These are phyloP conservation scores for Drosophila seclusa DNA, from an alignment of 2,888 invertebrate species.

Conservation along the genomic window DNA sequence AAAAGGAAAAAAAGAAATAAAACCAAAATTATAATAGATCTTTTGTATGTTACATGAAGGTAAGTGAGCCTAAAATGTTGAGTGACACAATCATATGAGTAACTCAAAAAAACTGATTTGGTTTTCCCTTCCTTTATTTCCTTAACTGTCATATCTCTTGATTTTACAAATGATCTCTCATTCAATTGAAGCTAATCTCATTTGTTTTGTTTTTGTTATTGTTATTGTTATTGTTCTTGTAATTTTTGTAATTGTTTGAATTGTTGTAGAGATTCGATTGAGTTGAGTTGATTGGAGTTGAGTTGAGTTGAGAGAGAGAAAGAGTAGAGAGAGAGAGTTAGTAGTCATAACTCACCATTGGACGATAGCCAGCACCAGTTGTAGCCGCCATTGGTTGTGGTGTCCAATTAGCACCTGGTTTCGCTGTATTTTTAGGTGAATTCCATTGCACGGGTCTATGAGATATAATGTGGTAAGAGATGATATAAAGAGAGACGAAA, in stretches of 20 bases:
- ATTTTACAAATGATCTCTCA: constrained; percentile 27
- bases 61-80: constrained; percentile 53
- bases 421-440: constrained; percentile 94
- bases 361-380: constrained; percentile 93
- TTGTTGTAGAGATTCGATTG: constrained; percentile 28
- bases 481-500: constrained; percentile 74
- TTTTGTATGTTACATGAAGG: constrained; percentile 48
- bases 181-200: constrained; percentile 21
- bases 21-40: constrained; percentile 22
- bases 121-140: constrained; percentile 11
- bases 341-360: constrained; percentile 89
- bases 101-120: not conserved
- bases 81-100: constrained; percentile 55
- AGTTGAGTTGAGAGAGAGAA: constrained; percentile 36
- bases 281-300: constrained; percentile 37
- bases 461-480: constrained; percentile 81
- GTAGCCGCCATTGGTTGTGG: constrained; percentile 96
- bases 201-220: constrained; percentile 29
- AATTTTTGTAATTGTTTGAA: constrained; percentile 48
- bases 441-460: constrained; percentile 95
- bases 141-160: constrained; percentile 24
- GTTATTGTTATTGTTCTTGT: constrained; percentile 38
- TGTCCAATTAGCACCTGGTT: constrained; percentile 92
- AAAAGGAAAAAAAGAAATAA: constrained; percentile 20
- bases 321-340: constrained; percentile 62